Evolutionary conservation across 2,888 invertebrate species (phyloP).

Genomic region (Ennomos fuscantarius): DNA sequence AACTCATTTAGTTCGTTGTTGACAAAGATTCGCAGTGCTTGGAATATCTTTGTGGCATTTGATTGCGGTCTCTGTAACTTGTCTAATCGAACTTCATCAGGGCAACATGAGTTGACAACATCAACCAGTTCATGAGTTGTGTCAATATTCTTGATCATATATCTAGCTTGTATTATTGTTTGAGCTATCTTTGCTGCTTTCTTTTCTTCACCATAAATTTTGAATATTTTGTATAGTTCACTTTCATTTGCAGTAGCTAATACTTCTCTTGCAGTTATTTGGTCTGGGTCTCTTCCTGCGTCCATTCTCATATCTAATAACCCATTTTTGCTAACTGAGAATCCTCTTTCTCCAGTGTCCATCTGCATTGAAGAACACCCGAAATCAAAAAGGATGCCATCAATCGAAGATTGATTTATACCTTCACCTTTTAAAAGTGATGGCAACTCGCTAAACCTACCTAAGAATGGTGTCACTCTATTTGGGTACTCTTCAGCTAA

Average conservation of each 20-base stretch:
- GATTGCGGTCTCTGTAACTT: constrained; percentile 91
- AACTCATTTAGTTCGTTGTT: constrained; percentile 98
- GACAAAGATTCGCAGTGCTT: constrained; percentile 97
- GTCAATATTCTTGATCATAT: constrained; percentile 89
- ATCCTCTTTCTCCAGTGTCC: constrained; percentile 92
- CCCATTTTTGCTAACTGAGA: constrained; percentile 93
- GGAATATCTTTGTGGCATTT: constrained; percentile 95
- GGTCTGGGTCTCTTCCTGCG: constrained; percentile 87
- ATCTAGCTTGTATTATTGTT: constrained; percentile 93
- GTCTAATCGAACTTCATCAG: constrained; percentile 86
- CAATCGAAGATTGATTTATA: constrained; percentile 88
- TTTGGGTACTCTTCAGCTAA: constrained; percentile 88
- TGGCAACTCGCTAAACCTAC: constrained; percentile 95
- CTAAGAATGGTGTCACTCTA: constrained; percentile 91
- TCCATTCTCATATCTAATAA: constrained; percentile 99
- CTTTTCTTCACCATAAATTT: constrained; percentile 96
- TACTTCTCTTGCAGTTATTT: constrained; percentile 94
- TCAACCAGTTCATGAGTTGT: constrained; percentile 94
- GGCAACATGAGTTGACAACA: constrained; percentile 87
- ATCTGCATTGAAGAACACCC: constrained; percentile 99
- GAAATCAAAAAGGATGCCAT: constrained; percentile 96
- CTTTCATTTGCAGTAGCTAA: constrained; percentile 91
- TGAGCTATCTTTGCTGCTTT: constrained; percentile 94
- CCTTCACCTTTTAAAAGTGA: constrained; percentile 84
- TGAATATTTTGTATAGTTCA: constrained; percentile 93